These are phyloP conservation scores for Drosophila kambysellisi DNA, from an alignment of 2,888 invertebrate genomes.

Conservation along the genomic window DNA sequence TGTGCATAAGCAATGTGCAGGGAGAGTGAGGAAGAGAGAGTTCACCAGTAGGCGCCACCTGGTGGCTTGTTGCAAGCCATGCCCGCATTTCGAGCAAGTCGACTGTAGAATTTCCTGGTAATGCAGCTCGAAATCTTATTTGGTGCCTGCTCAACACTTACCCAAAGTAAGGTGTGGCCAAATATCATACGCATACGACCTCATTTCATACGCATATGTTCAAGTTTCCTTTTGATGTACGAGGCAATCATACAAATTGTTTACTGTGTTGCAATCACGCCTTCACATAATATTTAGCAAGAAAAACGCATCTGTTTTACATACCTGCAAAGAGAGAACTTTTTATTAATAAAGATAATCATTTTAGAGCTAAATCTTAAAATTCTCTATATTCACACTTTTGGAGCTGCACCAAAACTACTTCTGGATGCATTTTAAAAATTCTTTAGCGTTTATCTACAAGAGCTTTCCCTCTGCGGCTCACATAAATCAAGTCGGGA, in stretches of 20 bases:
- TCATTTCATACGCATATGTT: neutral
- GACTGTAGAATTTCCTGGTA: constrained; percentile 44
- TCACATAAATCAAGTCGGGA: constrained; percentile 28
- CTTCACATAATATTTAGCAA: constrained; percentile 12
- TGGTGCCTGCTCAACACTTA: constrained; percentile 5
- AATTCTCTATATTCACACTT: neutral
- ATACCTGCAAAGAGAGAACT: constrained; percentile 46
- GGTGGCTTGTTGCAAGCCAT: constrained; percentile 49
- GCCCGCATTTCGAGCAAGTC: constrained; percentile 24
- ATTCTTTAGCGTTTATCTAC: neutral
- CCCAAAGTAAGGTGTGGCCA: constrained; percentile 43
- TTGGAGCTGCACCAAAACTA: neutral
- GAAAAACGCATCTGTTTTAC: neutral
- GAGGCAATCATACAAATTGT: neutral
- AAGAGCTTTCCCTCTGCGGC: constrained; percentile 11
- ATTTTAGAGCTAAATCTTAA: neutral
- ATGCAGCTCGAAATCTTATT: constrained; percentile 12
- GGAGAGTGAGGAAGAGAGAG: neutral
- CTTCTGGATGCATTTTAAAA: neutral
- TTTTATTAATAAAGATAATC: neutral
- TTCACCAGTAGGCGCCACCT: constrained; percentile 52
- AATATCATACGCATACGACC: constrained; percentile 14
- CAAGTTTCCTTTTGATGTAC: constrained; percentile 12
- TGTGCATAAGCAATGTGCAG: constrained; percentile 44
- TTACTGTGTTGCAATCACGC: neutral